A percentile compares a stretch with the other conserved stretches of the same genome.
These are phyloP conservation scores for Drosophila prolongata DNA, from an alignment of 2,888 invertebrate genomes.

Conservation along the genomic window DNA sequence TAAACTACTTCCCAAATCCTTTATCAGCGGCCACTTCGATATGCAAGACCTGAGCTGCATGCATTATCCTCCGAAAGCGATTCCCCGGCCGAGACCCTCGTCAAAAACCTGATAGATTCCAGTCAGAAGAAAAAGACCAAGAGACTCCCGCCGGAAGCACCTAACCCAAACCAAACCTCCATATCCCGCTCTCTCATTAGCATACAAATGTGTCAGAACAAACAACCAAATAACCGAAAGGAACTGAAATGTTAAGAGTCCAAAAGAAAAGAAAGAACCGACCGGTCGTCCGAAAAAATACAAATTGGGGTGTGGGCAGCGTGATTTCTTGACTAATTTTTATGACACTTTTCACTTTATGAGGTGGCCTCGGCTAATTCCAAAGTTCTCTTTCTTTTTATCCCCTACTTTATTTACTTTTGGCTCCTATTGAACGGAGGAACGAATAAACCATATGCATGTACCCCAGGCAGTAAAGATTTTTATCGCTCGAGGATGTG, in stretches of 20 bases:
- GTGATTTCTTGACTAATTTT: slow-evolving; percentile 79
- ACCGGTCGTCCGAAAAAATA: slow-evolving; percentile 17
- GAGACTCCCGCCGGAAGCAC: slow-evolving; percentile 69
- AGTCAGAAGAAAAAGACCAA: slow-evolving; percentile 39
- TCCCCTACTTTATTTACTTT: slow-evolving; percentile 49
- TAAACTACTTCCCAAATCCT: slow-evolving; percentile 51
- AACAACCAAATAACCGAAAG: slow-evolving; percentile 67
- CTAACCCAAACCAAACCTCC: slow-evolving; percentile 20
- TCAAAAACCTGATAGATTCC: slow-evolving; percentile 72
- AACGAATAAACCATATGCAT: slow-evolving; percentile 39
- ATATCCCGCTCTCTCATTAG: slow-evolving; percentile 63
- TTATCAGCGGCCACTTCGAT: slow-evolving; percentile 44
- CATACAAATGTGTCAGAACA: slow-evolving; percentile 80
- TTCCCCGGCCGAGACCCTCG: slow-evolving; percentile 60
- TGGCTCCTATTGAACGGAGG: slow-evolving; percentile 39
- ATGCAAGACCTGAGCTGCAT: slow-evolving; percentile 51
- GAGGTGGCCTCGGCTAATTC: slow-evolving; percentile 57
- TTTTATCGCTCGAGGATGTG: slow-evolving; percentile 61
- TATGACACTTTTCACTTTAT: slow-evolving; percentile 80
- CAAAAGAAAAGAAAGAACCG: slow-evolving; percentile 18
- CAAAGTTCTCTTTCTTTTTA: slow-evolving; percentile 26
- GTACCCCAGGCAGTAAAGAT: slow-evolving; percentile 53
- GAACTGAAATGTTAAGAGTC: slow-evolving; percentile 29
- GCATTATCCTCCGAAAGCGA: slow-evolving; percentile 53
- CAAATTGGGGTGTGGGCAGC: slow-evolving; percentile 49